These are phyloP conservation scores for Hypercompe scribonia DNA, from an alignment of 2,888 invertebrate species.

Conservation along the genomic window DNA sequence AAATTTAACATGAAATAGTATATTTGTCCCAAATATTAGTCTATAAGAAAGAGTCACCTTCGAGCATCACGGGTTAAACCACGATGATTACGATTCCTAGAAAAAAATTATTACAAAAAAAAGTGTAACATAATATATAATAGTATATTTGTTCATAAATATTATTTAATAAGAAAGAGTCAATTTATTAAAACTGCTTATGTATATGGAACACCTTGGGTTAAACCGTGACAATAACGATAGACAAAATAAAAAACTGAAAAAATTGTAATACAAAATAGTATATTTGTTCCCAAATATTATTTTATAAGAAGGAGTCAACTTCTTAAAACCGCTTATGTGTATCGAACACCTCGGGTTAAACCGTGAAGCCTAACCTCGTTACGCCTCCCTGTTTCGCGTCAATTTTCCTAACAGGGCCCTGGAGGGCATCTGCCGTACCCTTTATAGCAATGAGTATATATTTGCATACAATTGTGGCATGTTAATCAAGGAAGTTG, in stretches of 20 bases:
- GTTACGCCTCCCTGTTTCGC: conserved; percentile 67
- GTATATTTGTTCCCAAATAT: conserved; percentile 31
- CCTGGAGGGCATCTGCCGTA: conserved; percentile 60
- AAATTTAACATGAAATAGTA: too few relatives aligned
- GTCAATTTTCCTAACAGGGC: conserved; percentile 71
- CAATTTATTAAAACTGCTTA: too few relatives aligned
- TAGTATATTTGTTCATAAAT: too few relatives aligned
- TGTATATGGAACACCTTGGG: too few relatives aligned
- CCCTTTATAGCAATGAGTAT: conserved; percentile 52
- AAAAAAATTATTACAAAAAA: too few relatives aligned
- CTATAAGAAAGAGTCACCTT: too few relatives aligned
- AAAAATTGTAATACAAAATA: conserved; percentile 3
- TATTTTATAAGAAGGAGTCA: conserved; percentile 34
- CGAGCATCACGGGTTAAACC: too few relatives aligned
- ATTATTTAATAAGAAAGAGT: too few relatives aligned
- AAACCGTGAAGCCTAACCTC: conserved; percentile 55
- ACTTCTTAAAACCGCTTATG: conserved; percentile 43
- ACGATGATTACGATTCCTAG: too few relatives aligned
- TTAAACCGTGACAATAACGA: too few relatives aligned
- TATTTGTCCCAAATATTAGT: too few relatives aligned
- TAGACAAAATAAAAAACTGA: background rate
- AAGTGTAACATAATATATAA: too few relatives aligned
- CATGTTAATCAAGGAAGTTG: conserved; percentile 67
- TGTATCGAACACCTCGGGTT: conserved; percentile 23
- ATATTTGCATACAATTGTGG: conserved; percentile 70